Percentiles rank a stretch among this genome's conserved stretches.
Evolutionary conservation across 23 tunicate genomes (phyloP).

Genomic region (Aplidium turbinatum): DNA sequence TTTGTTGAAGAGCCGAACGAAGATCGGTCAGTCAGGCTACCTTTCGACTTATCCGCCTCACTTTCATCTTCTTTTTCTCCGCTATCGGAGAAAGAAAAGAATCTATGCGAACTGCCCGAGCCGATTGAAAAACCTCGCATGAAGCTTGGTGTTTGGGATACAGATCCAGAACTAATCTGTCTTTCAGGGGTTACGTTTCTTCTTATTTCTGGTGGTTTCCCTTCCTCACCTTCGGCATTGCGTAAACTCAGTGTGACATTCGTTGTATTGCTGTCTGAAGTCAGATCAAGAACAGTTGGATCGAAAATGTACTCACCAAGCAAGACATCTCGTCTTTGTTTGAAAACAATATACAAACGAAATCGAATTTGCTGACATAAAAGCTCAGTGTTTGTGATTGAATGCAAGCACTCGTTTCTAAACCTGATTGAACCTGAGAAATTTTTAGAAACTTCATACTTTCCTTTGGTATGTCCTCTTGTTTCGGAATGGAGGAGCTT

Average conservation of each 20-base stretch:
- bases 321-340: constrained; percentile 56
- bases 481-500: constrained; percentile 55
- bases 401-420: constrained; percentile 56
- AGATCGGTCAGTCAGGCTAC: neutral
- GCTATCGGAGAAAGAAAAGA: neutral
- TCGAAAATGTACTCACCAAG: constrained; percentile 66
- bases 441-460: constrained; percentile 55
- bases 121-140: too few species aligned
- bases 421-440: constrained; percentile 52
- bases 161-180: neutral
- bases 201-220: constrained; percentile 2
- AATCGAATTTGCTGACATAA: constrained; percentile 37
- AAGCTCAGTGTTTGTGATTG: constrained; percentile 32
- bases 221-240: neutral
- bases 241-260: constrained; percentile 37
- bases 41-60: neutral
- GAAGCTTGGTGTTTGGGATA: constrained; percentile 13
- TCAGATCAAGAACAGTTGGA: constrained; percentile 24
- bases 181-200: constrained; percentile 13
- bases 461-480: constrained; percentile 74
- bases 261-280: constrained; percentile 23
- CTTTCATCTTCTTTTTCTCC: constrained; percentile 16
- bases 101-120: neutral
- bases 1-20: too few species aligned
- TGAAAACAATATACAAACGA: constrained; percentile 54